phyloP scores from a whole-genome alignment of 1,140 invertebrate genomes.

The Yoshiicerus persimilis region DNA sequence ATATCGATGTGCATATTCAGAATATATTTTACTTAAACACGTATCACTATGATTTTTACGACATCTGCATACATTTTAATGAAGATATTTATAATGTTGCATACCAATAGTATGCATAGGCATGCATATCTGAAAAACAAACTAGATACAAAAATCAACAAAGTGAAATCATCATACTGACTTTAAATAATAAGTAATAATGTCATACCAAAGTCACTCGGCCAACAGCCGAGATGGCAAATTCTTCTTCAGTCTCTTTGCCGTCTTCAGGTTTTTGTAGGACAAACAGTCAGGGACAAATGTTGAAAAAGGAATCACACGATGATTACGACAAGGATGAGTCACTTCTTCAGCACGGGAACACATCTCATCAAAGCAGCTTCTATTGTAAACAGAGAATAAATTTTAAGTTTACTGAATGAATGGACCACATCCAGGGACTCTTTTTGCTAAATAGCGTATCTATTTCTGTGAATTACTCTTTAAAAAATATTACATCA shows the following conservation, averaged over 20 bases:
- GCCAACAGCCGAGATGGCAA: neutral
- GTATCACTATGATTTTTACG: no score
- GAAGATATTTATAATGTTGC: no score
- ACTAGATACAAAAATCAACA: no score
- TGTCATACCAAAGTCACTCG: neutral
- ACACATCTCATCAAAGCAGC: neutral
- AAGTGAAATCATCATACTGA: neutral
- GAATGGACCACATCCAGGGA: neutral
- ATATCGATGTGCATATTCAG: no score
- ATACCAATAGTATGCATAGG: no score
- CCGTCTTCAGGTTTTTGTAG: neutral
- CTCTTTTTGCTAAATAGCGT: neutral
- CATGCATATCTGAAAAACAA: no score
- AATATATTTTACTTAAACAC: no score
- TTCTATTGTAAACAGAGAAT: neutral
- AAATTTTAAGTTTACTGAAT: neutral
- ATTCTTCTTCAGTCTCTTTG: neutral
- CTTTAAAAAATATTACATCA: neutral
- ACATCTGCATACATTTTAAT: no score
- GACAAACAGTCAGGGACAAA: neutral
- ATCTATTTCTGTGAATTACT: neutral
- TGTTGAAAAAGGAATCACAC: neutral
- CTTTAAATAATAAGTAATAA: neutral
- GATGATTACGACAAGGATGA: neutral
- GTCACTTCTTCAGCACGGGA: neutral